These are phyloP conservation scores for Gymnarchus niloticus DNA, from an alignment of 2,113 vertebrate species.

Conservation along the genomic window DNA sequence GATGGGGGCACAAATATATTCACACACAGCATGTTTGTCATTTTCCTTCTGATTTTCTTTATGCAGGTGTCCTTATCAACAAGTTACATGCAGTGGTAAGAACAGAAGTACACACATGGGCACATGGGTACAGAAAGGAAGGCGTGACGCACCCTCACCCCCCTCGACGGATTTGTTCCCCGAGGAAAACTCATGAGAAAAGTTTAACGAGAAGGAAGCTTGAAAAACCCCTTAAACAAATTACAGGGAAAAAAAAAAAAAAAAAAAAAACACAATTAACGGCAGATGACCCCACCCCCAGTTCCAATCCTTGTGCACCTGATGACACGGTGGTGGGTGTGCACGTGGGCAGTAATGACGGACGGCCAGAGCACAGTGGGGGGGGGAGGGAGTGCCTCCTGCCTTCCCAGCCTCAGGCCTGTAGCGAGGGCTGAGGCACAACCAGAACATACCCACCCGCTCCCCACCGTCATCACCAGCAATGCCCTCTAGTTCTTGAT, in stretches of 20 bases:
- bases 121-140: neutral
- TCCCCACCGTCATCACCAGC: slow-evolving; percentile 4
- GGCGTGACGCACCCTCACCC: neutral
- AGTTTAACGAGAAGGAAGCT: neutral
- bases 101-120: neutral
- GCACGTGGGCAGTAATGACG: slow-evolving; percentile 37
- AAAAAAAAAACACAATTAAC: neutral
- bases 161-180: neutral
- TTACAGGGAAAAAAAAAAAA: slow-evolving; percentile 9
- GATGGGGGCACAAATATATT: neutral
- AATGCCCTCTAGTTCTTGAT: slow-evolving; percentile 61
- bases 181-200: neutral
- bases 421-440: slow-evolving; percentile 31
- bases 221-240: slow-evolving; percentile 10
- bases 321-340: slow-evolving; percentile 30
- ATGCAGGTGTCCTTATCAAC: neutral
- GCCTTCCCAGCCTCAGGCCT: slow-evolving; percentile 24
- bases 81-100: neutral
- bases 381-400: slow-evolving; percentile 33
- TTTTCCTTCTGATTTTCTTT: neutral
- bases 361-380: slow-evolving; percentile 28
- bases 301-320: slow-evolving; percentile 19
- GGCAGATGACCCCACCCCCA: neutral
- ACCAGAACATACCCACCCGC: neutral
- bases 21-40: neutral